Conservation (phyloP, 2,888 invertebrate genomes). For the Pachycephus smyrnensis region DNA sequence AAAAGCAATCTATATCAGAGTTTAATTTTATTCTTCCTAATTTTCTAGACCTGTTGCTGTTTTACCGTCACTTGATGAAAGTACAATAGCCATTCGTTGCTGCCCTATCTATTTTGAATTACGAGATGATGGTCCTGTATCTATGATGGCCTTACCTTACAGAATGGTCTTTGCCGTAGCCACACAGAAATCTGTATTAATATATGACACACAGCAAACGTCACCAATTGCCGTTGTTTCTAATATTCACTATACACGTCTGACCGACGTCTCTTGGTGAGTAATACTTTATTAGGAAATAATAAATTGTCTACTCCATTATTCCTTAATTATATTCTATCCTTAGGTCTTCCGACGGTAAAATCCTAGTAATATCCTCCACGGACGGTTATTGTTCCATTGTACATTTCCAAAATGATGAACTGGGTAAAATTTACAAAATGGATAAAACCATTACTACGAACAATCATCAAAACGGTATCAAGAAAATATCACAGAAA, state of each 20-base stretch:
- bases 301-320: neutral
- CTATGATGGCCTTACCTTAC: conserved; percentile 76
- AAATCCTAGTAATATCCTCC: conserved; percentile 81
- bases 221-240: conserved; percentile 84
- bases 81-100: conserved; percentile 86
- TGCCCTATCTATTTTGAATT: conserved; percentile 80
- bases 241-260: conserved; percentile 89
- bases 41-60: conserved; percentile 79
- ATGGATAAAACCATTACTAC: conserved; percentile 38
- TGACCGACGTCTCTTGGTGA: conserved; percentile 89
- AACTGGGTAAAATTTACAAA: conserved; percentile 76
- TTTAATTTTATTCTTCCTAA: conserved; percentile 19
- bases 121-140: conserved; percentile 69
- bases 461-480: conserved; percentile 17
- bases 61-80: conserved; percentile 82
- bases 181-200: conserved; percentile 84
- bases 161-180: conserved; percentile 93
- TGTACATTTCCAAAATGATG: conserved; percentile 79
- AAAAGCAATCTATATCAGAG: neutral
- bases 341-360: conserved; percentile 80
- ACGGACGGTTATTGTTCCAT: conserved; percentile 92
- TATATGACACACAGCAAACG: conserved; percentile 89
- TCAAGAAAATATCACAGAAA: conserved; percentile 26
- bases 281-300: conserved; percentile 25
- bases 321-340: conserved; percentile 9